These are phyloP conservation scores for Pseudorectes ferrugineus DNA, from an alignment of 2,113 vertebrate genomes.

Conservation along the genomic window DNA sequence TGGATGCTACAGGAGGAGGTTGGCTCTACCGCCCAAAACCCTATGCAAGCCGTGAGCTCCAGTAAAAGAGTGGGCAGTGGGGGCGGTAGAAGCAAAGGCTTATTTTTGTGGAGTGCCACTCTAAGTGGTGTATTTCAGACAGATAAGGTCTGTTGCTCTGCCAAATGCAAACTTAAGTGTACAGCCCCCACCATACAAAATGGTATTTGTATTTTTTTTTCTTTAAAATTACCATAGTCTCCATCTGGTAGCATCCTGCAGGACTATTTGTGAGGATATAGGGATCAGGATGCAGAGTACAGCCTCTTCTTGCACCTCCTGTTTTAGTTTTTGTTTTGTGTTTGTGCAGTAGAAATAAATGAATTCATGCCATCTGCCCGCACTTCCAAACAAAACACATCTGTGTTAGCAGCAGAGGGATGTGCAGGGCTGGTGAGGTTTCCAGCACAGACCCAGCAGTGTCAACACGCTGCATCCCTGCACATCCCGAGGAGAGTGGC, in stretches of 20 bases:
- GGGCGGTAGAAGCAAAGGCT: background rate
- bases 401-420: background rate
- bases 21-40: background rate
- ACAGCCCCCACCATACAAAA: background rate
- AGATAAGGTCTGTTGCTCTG: slow-evolving; percentile 7
- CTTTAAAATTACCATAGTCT: slow-evolving; percentile 34
- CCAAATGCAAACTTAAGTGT: slow-evolving; percentile 15
- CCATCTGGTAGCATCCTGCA: slow-evolving; percentile 23
- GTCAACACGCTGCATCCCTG: background rate
- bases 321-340: background rate
- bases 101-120: background rate
- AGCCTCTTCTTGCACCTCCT: background rate
- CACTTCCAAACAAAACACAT: background rate
- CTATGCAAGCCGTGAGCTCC: background rate
- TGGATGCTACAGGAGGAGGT: background rate
- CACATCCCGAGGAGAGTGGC: background rate
- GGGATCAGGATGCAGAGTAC: background rate
- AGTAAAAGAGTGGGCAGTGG: background rate
- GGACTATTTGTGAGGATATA: background rate
- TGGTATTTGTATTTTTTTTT: background rate
- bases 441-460: background rate
- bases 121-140: background rate
- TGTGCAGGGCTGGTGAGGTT: rapidly evolving
- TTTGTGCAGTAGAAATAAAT: background rate
- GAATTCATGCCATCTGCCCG: background rate